phyloP scores from a whole-genome alignment of 2,113 vertebrate genomes.

The Catagonus wagneri region DNA sequence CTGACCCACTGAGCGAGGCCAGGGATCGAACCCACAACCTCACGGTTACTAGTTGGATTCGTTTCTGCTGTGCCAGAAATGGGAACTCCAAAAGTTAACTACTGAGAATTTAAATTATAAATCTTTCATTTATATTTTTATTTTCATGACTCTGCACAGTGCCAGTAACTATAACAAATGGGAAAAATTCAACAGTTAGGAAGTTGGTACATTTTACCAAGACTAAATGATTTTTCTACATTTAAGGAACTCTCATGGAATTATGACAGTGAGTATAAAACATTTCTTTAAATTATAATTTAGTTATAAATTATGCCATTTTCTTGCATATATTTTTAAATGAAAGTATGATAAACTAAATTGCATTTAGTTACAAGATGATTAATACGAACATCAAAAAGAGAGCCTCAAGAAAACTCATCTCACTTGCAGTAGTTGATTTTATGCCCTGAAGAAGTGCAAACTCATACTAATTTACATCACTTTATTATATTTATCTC shows the following conservation, averaged over 20 bases:
- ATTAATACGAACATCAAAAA: background rate
- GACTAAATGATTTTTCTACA: background rate
- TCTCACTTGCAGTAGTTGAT: background rate
- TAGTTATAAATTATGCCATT: constrained; percentile 14
- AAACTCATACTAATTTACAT: background rate
- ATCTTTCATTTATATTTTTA: background rate
- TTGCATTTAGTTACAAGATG: background rate
- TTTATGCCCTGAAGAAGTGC: background rate
- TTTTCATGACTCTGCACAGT: background rate
- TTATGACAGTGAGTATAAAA: background rate
- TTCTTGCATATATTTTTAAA: constrained; percentile 39
- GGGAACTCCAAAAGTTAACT: background rate
- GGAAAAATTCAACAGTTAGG: background rate
- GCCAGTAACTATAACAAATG: background rate
- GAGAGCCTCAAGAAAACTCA: background rate
- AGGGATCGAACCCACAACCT: too few species aligned
- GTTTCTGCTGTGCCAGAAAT: too few species aligned
- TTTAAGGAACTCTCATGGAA: background rate
- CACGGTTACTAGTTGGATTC: too few species aligned
- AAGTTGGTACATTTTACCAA: background rate
- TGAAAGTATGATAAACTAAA: constrained; percentile 32
- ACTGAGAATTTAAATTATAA: background rate
- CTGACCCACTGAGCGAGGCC: too few species aligned
- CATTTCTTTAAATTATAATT: background rate
- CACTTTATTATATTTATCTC: background rate